Evolutionary conservation across 2,888 invertebrate genomes (phyloP).

Genomic region (Hylaea fasciaria): DNA sequence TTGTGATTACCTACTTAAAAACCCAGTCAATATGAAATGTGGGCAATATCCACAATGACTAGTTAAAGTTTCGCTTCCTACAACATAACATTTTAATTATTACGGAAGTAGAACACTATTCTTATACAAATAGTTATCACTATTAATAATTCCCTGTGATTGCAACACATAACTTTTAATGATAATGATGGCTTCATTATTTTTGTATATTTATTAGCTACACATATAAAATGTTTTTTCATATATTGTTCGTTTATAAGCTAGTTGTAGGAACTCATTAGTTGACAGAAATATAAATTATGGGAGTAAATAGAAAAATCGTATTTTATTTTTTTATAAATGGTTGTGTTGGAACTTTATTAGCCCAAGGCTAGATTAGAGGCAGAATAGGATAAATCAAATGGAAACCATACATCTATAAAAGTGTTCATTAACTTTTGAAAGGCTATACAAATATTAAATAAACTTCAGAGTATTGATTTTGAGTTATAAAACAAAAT

Average conservation of each 20-base stretch:
- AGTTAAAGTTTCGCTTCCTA: neutral
- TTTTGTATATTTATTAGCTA: conserved; percentile 8
- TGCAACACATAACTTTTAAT: conserved; percentile 5
- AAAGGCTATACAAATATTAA: too few relatives aligned
- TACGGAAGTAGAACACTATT: conserved; percentile 6
- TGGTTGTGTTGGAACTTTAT: neutral
- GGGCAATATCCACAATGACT: neutral
- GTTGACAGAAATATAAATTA: conserved; percentile 5
- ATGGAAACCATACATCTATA: neutral
- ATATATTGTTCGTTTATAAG: conserved; percentile 7
- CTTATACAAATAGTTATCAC: conserved; percentile 5
- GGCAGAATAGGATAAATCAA: conserved; percentile 6
- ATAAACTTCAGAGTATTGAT: too few relatives aligned
- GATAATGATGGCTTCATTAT: conserved; percentile 15
- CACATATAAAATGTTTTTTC: neutral
- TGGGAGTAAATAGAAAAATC: conserved; percentile 1
- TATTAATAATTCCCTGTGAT: conserved; percentile 11
- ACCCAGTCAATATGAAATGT: neutral
- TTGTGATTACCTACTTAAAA: neutral
- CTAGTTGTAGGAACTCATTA: conserved; percentile 17
- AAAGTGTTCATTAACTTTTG: neutral
- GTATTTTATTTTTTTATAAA: conserved; percentile 2
- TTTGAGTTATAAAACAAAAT: too few relatives aligned
- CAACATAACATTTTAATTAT: neutral
- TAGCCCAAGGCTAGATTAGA: conserved; percentile 4